Evolutionary conservation across 1,140 invertebrate genomes (phyloP).

Genomic region (Phymorhynchus buccinoides): DNA sequence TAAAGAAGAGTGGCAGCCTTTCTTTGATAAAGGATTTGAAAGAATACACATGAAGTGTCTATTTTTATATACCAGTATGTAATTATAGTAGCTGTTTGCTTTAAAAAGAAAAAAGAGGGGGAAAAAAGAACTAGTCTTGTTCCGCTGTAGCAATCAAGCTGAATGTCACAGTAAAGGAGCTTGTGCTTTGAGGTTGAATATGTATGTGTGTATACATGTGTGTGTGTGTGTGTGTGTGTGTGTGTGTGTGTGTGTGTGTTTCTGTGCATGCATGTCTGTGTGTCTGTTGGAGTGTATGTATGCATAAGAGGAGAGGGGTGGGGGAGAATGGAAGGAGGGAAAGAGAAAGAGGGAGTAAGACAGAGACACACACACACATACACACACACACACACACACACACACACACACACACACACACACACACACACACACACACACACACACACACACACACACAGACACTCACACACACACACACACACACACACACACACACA

Average conservation of each 20-base stretch:
- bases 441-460: neutral
- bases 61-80: too few relatives aligned
- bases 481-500: neutral
- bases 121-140: too few relatives aligned
- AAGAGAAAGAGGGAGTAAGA: too few relatives aligned
- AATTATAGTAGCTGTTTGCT: too few relatives aligned
- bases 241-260: neutral
- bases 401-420: neutral
- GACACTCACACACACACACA: neutral
- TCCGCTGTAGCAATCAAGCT: too few relatives aligned
- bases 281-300: neutral
- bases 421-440: neutral
- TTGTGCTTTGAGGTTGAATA: neutral
- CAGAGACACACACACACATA: neutral
- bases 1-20: too few relatives aligned
- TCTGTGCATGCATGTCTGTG: neutral
- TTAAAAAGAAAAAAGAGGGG: too few relatives aligned
- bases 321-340: too few relatives aligned
- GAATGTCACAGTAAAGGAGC: too few relatives aligned
- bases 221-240: constrained; percentile 11
- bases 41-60: too few relatives aligned
- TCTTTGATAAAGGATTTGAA: too few relatives aligned
- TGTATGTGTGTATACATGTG: neutral
- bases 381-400: constrained; percentile 21
- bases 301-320: too few relatives aligned